phyloP scores from a whole-genome alignment of 2,888 invertebrate genomes.

The Cheiracanthium punctorium region DNA sequence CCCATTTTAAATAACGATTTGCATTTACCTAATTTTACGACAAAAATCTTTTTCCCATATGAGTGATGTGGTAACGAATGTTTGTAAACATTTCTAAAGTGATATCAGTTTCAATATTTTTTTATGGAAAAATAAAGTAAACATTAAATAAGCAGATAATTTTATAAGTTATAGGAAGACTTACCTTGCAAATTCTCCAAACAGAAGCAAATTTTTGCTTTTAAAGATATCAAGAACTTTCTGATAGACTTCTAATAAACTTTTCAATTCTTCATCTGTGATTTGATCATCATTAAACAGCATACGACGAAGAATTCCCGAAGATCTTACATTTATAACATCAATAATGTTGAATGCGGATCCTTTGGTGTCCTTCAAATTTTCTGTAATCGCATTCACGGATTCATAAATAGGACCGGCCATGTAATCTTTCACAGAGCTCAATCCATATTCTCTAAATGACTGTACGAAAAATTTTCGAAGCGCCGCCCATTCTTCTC shows the following conservation, averaged over 20 bases:
- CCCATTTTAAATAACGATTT: too few relatives aligned
- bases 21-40: too few relatives aligned
- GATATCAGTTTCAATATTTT: too few relatives aligned
- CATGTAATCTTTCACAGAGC: neutral
- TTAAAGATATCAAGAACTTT: neutral
- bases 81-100: too few relatives aligned
- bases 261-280: neutral
- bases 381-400: neutral
- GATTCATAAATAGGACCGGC: constrained; percentile 18
- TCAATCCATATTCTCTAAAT: constrained; percentile 23
- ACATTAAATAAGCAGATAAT: too few relatives aligned
- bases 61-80: too few relatives aligned
- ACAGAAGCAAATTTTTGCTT: neutral
- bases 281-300: constrained; percentile 3
- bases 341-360: neutral
- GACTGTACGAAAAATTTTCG: constrained; percentile 35
- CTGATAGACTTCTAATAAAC: neutral
- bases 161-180: too few relatives aligned
- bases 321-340: neutral
- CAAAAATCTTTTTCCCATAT: too few relatives aligned
- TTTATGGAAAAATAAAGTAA: too few relatives aligned
- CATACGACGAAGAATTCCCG: neutral
- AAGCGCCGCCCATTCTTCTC: constrained; percentile 22
- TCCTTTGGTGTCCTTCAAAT: neutral
- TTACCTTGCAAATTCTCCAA: constrained; percentile 21